Evolutionary conservation across 2,113 vertebrate genomes (phyloP).

Genomic region (Lasiurus borealis): DNA sequence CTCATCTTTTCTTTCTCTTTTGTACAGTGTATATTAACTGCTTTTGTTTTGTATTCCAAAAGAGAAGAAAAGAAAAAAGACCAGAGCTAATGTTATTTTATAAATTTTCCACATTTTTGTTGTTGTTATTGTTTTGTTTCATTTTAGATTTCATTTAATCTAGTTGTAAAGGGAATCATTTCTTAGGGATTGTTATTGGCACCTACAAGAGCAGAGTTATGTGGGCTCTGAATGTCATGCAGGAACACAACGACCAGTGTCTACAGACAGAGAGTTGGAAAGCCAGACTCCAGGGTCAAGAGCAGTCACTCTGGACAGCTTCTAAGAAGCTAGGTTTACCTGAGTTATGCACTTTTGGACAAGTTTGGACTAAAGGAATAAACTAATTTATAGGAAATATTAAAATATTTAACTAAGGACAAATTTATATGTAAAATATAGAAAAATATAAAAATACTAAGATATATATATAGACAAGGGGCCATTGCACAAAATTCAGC

Average conservation of each 20-base stretch:
- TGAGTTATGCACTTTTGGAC: background rate
- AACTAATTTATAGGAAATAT: background rate
- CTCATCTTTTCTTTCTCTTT: background rate
- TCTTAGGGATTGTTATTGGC: background rate
- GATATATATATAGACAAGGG: background rate
- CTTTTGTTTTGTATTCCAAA: background rate
- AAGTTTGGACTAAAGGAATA: background rate
- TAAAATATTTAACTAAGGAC: background rate
- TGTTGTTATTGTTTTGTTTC: background rate
- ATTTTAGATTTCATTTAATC: background rate
- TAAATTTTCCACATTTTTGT: background rate
- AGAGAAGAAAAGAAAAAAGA: background rate
- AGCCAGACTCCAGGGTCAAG: background rate
- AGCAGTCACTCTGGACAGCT: background rate
- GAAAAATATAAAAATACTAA: background rate
- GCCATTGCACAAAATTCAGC: no score
- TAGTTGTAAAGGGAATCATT: background rate
- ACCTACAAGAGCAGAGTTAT: background rate
- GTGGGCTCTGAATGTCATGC: accelerated
- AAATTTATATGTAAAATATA: background rate
- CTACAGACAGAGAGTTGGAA: background rate
- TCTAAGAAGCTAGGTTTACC: background rate
- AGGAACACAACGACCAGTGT: background rate
- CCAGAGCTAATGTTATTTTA: background rate
- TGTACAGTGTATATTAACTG: background rate